These are phyloP conservation scores for Muscicapa comitata DNA, from an alignment of 2,797 vertebrate species.

Conservation along the genomic window DNA sequence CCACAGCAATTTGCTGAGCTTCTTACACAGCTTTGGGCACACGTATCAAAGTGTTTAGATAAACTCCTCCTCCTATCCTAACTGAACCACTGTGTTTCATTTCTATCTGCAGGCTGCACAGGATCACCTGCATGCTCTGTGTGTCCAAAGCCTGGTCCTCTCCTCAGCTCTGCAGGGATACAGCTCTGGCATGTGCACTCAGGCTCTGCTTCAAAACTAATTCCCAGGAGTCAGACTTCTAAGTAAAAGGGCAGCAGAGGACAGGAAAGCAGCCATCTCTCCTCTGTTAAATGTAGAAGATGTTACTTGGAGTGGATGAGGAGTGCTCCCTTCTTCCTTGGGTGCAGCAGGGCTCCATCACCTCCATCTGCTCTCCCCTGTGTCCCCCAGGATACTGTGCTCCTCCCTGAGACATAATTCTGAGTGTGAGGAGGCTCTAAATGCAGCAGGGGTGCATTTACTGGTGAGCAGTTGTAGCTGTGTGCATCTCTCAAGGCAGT, in stretches of 20 bases:
- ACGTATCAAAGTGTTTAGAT: not conserved
- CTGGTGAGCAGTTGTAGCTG: not conserved
- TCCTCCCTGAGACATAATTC: not conserved
- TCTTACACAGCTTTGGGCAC: not conserved
- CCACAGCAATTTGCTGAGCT: not conserved
- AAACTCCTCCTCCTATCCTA: not conserved
- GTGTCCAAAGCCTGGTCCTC: not conserved
- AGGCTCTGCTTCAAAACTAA: not conserved
- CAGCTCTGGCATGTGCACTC: fast-evolving
- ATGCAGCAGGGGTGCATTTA: not conserved
- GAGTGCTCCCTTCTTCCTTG: not conserved
- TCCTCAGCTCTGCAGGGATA: fast-evolving
- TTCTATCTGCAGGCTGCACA: not conserved
- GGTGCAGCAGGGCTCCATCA: not conserved
- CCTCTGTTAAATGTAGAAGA: not conserved
- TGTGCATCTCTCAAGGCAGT: not conserved
- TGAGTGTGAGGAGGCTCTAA: not conserved
- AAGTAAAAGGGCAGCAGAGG: not conserved
- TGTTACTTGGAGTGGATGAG: not conserved
- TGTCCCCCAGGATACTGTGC: not conserved
- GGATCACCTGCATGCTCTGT: not conserved
- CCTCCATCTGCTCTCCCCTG: not conserved
- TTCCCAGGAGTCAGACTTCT: not conserved
- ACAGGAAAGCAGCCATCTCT: not conserved
- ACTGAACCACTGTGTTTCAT: not conserved